phyloP scores from a whole-genome alignment of 30 jellyfish, hydroid and myxozoan species.

The Calvadosia cruxmelitensis region DNA sequence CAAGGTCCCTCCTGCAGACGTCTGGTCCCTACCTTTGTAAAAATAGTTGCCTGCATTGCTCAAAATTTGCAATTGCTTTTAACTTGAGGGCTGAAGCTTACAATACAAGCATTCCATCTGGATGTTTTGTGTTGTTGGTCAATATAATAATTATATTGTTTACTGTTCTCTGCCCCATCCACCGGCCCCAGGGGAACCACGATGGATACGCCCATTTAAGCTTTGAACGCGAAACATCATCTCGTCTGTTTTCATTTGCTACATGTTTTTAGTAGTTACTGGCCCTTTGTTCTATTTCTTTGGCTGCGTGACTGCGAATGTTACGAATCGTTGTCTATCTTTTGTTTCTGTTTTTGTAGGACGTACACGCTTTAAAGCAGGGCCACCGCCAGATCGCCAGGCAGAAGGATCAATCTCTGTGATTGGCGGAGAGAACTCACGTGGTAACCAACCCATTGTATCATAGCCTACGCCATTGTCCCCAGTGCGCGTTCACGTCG shows the following conservation, averaged over 20 bases:
- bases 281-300: too few species aligned
- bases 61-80: too few species aligned
- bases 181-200: neutral
- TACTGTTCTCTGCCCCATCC: conserved; percentile 1
- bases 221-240: neutral
- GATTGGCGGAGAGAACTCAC: conserved; percentile 59
- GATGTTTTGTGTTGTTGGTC: too few species aligned
- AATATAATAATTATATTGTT: neutral
- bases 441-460: neutral
- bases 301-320: neutral
- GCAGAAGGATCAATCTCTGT: conserved; percentile 87
- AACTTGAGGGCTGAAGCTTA: too few species aligned
- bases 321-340: neutral
- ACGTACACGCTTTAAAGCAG: conserved; percentile 58
- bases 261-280: neutral
- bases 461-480: neutral
- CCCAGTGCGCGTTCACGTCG: neutral
- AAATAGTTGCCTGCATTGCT: too few species aligned
- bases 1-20: too few species aligned
- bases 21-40: too few species aligned
- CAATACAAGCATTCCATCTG: too few species aligned
- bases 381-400: conserved; percentile 92
- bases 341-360: conserved; percentile 6
- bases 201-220: neutral
- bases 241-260: neutral